Percentiles rank a stretch among this genome's conserved stretches.
These are phyloP conservation scores for Thamnophis elegans DNA, from an alignment of 2,797 vertebrate genomes.

Conservation along the genomic window DNA sequence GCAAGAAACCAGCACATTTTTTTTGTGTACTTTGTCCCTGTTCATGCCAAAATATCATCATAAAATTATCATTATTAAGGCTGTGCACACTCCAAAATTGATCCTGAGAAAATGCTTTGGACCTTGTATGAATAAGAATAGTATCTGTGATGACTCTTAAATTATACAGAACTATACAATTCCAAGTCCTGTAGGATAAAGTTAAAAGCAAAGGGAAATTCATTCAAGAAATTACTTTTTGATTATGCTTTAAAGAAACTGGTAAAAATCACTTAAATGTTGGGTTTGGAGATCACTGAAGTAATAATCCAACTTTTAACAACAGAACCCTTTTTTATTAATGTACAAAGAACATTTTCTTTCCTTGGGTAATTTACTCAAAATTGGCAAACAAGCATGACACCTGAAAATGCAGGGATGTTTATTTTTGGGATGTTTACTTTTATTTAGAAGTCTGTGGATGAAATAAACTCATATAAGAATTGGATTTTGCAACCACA, in stretches of 20 bases:
- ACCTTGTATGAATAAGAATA: neutral
- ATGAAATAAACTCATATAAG: neutral
- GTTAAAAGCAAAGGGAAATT: neutral
- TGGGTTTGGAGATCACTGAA: neutral
- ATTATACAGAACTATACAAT: neutral
- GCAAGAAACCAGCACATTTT: neutral
- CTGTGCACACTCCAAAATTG: neutral
- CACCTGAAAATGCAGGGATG: neutral
- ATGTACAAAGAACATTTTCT: neutral
- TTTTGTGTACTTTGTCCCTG: neutral
- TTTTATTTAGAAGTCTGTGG: neutral
- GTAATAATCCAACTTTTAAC: neutral
- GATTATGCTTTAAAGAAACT: neutral
- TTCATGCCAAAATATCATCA: neutral
- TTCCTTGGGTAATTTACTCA: neutral
- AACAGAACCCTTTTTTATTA: neutral
- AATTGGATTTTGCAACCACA: neutral
- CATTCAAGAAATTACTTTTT: neutral
- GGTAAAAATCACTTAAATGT: neutral
- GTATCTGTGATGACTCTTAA: neutral
- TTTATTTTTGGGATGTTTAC: neutral
- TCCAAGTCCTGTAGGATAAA: neutral
- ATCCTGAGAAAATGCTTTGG: neutral
- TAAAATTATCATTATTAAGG: neutral
- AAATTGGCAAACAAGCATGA: neutral